Percentiles rank a stretch among this genome's conserved stretches.
Evolutionary conservation across 30 jellyfish, hydroid and myxozoan genomes (phyloP).

Genomic region (Sanderia malayensis): DNA sequence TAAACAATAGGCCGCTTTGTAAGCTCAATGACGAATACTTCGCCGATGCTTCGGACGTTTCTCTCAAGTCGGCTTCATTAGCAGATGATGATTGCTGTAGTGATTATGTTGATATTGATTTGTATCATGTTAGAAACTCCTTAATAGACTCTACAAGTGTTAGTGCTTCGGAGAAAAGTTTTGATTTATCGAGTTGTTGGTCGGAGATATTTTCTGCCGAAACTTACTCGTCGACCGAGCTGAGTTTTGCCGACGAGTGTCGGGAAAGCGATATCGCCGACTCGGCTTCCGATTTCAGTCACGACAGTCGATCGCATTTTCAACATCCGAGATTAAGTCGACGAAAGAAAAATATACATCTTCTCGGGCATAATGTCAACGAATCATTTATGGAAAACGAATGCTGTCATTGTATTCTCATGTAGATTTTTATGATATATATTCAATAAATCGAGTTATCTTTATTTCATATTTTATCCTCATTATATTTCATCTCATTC

Average conservation of each 20-base stretch:
- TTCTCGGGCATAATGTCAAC: constrained; percentile 50
- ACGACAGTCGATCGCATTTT: constrained; percentile 31
- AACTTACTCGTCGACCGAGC: background rate
- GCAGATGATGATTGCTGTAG: constrained; percentile 58
- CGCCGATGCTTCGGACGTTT: constrained; percentile 44
- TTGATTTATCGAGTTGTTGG: constrained; percentile 60
- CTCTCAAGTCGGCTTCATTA: constrained; percentile 39
- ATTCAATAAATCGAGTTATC: no score
- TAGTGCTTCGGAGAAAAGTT: constrained; percentile 47
- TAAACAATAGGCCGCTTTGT: background rate
- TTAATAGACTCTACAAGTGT: constrained; percentile 40
- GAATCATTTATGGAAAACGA: constrained; percentile 57
- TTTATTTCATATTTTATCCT: no score
- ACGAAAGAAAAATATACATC: constrained; percentile 22
- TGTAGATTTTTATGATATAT: constrained; percentile 5
- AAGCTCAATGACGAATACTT: constrained; percentile 35
- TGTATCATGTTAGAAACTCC: constrained; percentile 12
- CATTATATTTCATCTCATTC: no score
- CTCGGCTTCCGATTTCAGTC: constrained; percentile 65
- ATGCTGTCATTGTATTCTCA: constrained; percentile 63
- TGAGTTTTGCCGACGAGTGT: constrained; percentile 59
- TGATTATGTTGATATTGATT: constrained; percentile 51
- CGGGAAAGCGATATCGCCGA: constrained; percentile 64
- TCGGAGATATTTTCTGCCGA: constrained; percentile 31
- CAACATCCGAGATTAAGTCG: constrained; percentile 11